Base-by-base conservation (phyloP, 2,888 invertebrate genomes). In the Ariolimax columbianus region DNA sequence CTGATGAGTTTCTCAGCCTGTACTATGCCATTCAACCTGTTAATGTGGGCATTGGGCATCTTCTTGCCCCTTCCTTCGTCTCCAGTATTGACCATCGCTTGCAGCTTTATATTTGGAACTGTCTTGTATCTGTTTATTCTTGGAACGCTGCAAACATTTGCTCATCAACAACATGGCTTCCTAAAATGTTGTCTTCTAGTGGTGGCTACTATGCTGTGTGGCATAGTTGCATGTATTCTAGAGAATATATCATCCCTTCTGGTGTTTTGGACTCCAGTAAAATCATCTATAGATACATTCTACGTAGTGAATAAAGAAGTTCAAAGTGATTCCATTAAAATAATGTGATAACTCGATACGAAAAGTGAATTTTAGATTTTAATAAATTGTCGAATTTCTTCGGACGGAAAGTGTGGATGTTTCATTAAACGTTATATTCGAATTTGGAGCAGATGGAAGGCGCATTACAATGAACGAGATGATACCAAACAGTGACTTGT, bases 1-100 rank as follows among this genome's bases (percentile, higher is more conserved):
- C 83, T 90, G 11, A 91, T 91, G 89, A 86, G 90, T 19, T 55
- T 90, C 7, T 87, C 89, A 6, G 89, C 90, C 89, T 82, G 90
- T 70, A 87, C 89, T 1, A 89, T 91, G 90, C 92, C 92, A 17
- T 83, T 91, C 40, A 55, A 84, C 51, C 55, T 84, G 14, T 68
- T 84, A 1, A 14, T 77, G n/a, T n/a, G 68, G 1, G 40, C 72
- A 9, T 7, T 84, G 2, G 59, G 70, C 38, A 0, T 70, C 26
- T 36, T 84, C 14, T 84, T 78, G 83, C 55, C 78, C 14, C 88
- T 1, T 87, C 83, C 83, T n/a, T 17, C 55, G 2, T 70, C 66
- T 4, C 78, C 70, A 30, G 38, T 14, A 26, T 19, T 78, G 0
- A 55, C 30, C 38, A 11, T 55, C 9, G 23, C 40, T 4, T 83